Evolutionary conservation across 2,113 vertebrate species (phyloP), one percentile per base, ranked within the genome.

Genomic region (Callithrix jacchus): DNA sequence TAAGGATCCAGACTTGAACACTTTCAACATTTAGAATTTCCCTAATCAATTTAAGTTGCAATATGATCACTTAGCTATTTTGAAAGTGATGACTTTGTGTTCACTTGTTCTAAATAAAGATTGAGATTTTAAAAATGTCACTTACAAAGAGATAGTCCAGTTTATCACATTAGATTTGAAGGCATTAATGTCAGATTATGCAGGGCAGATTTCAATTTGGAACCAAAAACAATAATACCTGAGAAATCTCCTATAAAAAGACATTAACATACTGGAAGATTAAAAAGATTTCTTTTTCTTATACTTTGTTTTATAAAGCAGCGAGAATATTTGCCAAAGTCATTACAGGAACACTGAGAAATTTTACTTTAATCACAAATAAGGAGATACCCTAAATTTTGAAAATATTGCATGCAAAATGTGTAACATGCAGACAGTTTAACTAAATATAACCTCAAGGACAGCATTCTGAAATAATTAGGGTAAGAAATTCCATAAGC

Each of bases 361-460:
- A 61, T 40, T 91, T 74, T 87, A 54, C 27, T 58, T 95, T 76
- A 71, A 61, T 74, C 40, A 81, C 20, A 93, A 91, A 85, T 93
- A 54, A 54, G 6, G 11, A 30, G 10, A 56, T 27, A 88, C 32
- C 4, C 23, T 87, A 82, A 49, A 12, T 61, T 54, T 84, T 88
- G 35, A 42, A 84, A 94, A 40, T 14, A 54, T 0, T 80, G 18
- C 84, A 66, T 49, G 37, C 0, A 91, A 93, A 77, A 54, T 47
- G 25, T 37, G 1, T 45, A 56, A 25, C 40, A 47, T 76, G 25
- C 2, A 52, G 40, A 95, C 13, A 93, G 5, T 64, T 35, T 74
- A 95, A 68, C 47, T 68, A 20, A 76, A 54, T 30, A 56, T 8
- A 58, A 64, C 13, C 42, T 86, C 35, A 42, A 86, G 49, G 35